A percentile compares a stretch with the other conserved stretches of the same genome.
Evolutionary conservation across 2,888 invertebrate species (phyloP).

Genomic region (Scrobipalpa atriplicella): DNA sequence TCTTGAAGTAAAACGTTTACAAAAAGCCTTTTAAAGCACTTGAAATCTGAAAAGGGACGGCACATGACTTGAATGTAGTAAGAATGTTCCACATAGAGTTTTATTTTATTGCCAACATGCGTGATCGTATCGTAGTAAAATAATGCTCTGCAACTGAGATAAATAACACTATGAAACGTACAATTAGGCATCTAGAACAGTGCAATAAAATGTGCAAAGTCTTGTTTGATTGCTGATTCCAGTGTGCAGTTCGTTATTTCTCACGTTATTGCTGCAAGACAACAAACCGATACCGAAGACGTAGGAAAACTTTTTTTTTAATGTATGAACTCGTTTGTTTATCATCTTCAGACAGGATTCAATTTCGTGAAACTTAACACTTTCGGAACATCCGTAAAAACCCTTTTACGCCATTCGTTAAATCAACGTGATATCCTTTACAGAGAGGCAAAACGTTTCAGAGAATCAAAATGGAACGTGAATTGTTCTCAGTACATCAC

Average conservation of each 20-base stretch:
- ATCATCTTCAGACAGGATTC: neutral
- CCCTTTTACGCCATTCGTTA: constrained; percentile 4
- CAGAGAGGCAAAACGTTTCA: constrained; percentile 1
- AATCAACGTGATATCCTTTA: constrained; percentile 14
- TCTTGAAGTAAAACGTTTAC: neutral
- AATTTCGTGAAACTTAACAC: neutral
- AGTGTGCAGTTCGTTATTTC: neutral
- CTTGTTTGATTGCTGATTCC: neutral
- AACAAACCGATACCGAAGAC: neutral
- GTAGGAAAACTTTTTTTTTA: neutral
- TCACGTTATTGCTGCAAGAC: constrained; percentile 4
- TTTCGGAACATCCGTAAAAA: neutral
- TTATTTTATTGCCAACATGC: constrained; percentile 17
- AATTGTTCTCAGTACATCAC: constrained; percentile 1
- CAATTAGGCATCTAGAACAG: constrained; percentile 16
- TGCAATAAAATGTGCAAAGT: neutral
- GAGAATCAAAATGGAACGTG: constrained; percentile 2
- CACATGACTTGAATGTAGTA: neutral
- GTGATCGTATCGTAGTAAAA: neutral
- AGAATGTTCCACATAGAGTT: neutral
- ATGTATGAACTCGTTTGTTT: too few species aligned
- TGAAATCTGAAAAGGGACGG: constrained; percentile 14
- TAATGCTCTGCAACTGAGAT: neutral
- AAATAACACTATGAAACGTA: neutral
- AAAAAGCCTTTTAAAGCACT: constrained; percentile 3